Evolutionary conservation across 2,797 vertebrate species (phyloP).

Genomic region (Coluber constrictor): DNA sequence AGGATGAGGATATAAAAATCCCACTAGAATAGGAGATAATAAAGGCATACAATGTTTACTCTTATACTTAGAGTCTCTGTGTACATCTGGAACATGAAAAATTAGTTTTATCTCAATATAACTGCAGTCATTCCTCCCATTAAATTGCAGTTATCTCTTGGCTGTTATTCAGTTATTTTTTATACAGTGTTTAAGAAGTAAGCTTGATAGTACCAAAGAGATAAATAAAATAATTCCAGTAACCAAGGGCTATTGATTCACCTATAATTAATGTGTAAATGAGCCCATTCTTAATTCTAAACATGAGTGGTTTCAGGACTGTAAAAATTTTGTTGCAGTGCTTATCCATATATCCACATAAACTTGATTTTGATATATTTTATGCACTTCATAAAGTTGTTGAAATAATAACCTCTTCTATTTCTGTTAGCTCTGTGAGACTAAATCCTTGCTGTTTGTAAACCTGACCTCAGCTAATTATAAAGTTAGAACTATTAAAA

Average conservation of each 20-base stretch:
- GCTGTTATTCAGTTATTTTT: background rate
- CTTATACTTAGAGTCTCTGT: background rate
- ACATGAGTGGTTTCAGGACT: background rate
- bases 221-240: background rate
- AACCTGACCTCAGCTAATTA: background rate
- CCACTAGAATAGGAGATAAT: background rate
- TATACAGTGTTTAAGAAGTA: background rate
- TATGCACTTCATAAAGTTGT: background rate
- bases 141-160: background rate
- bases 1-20: background rate
- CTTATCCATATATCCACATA: background rate
- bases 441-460: background rate
- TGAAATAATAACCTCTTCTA: background rate
- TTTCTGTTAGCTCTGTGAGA: background rate
- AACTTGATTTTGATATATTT: background rate
- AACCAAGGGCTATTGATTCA: background rate
- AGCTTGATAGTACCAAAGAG: background rate
- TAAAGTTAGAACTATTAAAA: background rate
- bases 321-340: background rate
- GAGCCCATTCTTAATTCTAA: background rate
- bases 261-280: background rate
- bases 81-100: background rate
- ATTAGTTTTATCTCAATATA: background rate
- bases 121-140: background rate
- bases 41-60: background rate